Evolutionary conservation across 1,140 invertebrate genomes (phyloP).

Genomic region (Lepeophtheirus salmonis): DNA sequence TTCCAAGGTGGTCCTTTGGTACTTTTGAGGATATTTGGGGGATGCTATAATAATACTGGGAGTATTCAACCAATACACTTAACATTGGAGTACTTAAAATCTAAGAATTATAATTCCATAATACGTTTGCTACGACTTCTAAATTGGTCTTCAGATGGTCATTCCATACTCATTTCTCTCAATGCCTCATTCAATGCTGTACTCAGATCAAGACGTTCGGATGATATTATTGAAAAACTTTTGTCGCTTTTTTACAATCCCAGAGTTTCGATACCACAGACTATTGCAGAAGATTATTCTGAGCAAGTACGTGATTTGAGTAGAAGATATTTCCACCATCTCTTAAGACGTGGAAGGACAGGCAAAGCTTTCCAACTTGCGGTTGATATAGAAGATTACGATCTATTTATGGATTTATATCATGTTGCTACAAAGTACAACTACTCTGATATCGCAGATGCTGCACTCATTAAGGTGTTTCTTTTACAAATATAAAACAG

Average conservation of each 20-base stretch:
- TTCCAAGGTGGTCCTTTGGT: neutral
- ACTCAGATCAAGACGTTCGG: neutral
- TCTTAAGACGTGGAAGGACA: neutral
- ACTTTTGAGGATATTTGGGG: neutral
- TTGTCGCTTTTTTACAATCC: neutral
- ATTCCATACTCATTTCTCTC: neutral
- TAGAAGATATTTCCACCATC: neutral
- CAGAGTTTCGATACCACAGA: neutral
- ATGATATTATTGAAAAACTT: neutral
- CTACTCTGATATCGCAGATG: slow-evolving; percentile 3
- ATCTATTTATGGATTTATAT: slow-evolving; percentile 13
- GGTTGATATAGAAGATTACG: slow-evolving; percentile 14
- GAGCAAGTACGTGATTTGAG: slow-evolving; percentile 13
- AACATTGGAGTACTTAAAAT: neutral
- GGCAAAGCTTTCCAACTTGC: slow-evolving; percentile 10
- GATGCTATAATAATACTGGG: neutral
- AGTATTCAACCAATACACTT: neutral
- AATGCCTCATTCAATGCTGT: neutral
- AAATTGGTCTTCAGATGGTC: neutral
- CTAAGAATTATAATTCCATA: neutral
- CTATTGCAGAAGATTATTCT: slow-evolving; percentile 5
- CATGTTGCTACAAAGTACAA: neutral
- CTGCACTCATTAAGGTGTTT: slow-evolving; percentile 5
- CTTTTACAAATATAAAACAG: neutral
- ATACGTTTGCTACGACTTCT: neutral